phyloP scores from a whole-genome alignment of 2,888 invertebrate species.

The Augochlorella aurata region DNA sequence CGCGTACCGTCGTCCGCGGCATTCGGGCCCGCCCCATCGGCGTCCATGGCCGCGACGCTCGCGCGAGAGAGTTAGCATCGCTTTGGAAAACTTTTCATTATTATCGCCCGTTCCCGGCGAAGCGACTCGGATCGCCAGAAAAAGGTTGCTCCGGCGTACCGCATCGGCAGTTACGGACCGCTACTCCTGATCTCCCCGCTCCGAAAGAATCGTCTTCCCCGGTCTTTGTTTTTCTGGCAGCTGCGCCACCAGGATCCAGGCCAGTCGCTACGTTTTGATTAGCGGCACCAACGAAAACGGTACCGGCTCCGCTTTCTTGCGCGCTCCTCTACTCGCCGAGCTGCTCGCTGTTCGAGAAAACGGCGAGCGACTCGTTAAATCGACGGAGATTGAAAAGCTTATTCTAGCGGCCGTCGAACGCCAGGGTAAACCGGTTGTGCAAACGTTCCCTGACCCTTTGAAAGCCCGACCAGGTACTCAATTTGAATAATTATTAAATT shows the following conservation, averaged over 20 bases:
- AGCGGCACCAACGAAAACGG: constrained; percentile 29
- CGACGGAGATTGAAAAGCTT: constrained; percentile 35
- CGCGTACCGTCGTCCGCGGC: constrained; percentile 32
- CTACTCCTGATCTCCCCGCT: constrained; percentile 47
- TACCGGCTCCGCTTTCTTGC: constrained; percentile 9
- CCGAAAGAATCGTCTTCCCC: constrained; percentile 30
- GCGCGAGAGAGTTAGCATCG: constrained; percentile 21
- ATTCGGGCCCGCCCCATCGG: constrained; percentile 24
- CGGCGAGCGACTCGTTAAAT: constrained; percentile 23
- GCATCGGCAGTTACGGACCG: constrained; percentile 62
- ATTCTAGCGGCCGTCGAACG: constrained; percentile 21
- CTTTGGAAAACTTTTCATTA: constrained; percentile 63
- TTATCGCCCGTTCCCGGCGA: constrained; percentile 59
- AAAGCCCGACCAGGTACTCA: background rate
- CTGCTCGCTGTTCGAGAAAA: background rate
- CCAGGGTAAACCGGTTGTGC: constrained; percentile 3
- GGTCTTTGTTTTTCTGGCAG: constrained; percentile 40
- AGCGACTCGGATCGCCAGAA: constrained; percentile 49
- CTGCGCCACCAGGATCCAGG: constrained; percentile 22
- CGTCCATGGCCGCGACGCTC: constrained; percentile 41
- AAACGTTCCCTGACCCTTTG: background rate
- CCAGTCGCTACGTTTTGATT: constrained; percentile 45
- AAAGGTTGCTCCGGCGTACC: constrained; percentile 54
- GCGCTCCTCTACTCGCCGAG: background rate
- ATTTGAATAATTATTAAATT: background rate